phyloP scores from a whole-genome alignment of 2,797 vertebrate species.

The Thripadectes ignobilis region DNA sequence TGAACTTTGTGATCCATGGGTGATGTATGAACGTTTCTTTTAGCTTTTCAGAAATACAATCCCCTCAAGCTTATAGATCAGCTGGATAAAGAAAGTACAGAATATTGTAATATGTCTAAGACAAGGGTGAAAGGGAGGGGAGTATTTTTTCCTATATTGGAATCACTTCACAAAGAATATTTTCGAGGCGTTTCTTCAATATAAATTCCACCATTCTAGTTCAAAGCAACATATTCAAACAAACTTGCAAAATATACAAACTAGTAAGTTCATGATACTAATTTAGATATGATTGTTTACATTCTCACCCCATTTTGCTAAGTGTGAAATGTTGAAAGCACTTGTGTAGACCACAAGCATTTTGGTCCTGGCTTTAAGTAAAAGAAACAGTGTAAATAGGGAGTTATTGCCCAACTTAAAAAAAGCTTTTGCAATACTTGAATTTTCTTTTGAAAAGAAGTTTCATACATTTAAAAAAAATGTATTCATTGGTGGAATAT shows the following conservation, averaged over 20 bases:
- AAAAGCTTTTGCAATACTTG: background rate
- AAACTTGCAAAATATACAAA: slow-evolving; percentile 55
- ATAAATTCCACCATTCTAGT: slow-evolving; percentile 40
- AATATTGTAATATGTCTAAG: background rate
- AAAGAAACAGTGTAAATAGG: background rate
- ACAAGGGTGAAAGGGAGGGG: background rate
- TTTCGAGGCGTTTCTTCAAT: slow-evolving; percentile 33
- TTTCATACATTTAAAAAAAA: slow-evolving; percentile 33
- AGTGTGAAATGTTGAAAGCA: slow-evolving; percentile 35
- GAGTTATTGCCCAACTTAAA: background rate
- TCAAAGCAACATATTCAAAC: slow-evolving; percentile 64
- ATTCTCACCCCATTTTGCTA: slow-evolving; percentile 42
- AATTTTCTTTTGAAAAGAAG: slow-evolving; percentile 43
- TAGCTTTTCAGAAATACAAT: slow-evolving; percentile 26
- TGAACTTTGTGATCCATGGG: background rate
- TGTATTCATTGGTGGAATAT: background rate
- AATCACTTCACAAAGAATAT: slow-evolving; percentile 59
- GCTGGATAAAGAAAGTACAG: background rate
- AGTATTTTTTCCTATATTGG: background rate
- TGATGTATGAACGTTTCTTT: background rate
- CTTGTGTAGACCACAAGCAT: slow-evolving; percentile 19
- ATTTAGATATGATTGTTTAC: slow-evolving; percentile 55
- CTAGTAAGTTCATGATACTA: slow-evolving; percentile 41
- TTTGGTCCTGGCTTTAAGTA: slow-evolving; percentile 41
- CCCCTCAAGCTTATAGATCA: background rate